Evolutionary conservation across 2,113 vertebrate species (phyloP).

Genomic region (Tachycineta bicolor): DNA sequence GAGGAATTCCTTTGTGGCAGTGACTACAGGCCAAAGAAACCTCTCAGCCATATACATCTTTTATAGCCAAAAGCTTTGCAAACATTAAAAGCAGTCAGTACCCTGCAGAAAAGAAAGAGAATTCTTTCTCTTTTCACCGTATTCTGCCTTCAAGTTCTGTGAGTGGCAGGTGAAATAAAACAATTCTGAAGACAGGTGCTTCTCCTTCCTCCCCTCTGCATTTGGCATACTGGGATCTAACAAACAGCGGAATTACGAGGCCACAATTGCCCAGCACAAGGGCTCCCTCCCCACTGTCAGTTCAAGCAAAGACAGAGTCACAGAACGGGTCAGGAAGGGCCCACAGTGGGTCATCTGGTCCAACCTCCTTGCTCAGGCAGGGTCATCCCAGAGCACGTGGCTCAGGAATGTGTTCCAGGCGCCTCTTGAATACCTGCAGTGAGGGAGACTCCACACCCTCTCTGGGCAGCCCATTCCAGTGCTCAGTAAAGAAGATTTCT

Average conservation of each 20-base stretch:
- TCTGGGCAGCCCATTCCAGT: neutral
- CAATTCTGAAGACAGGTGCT: neutral
- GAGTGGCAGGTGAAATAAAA: neutral
- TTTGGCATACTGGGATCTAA: neutral
- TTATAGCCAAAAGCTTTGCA: neutral
- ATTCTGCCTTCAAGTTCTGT: neutral
- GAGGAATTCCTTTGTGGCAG: neutral
- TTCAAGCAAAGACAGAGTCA: neutral
- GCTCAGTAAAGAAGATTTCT: neutral
- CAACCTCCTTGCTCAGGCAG: neutral
- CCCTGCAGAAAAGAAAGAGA: neutral
- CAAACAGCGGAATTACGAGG: neutral
- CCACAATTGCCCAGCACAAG: rapidly evolving
- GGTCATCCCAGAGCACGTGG: neutral
- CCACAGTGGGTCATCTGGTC: neutral
- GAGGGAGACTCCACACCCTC: neutral
- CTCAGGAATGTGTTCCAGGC: too few relatives aligned
- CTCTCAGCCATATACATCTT: neutral
- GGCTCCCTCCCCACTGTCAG: neutral
- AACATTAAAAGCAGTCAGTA: neutral
- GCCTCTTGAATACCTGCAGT: neutral
- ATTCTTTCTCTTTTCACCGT: neutral
- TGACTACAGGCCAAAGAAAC: neutral
- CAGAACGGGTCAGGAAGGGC: neutral
- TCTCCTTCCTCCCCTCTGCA: neutral